Conservation (phyloP, 1,140 invertebrate genomes). For the Holotrichia oblita region DNA sequence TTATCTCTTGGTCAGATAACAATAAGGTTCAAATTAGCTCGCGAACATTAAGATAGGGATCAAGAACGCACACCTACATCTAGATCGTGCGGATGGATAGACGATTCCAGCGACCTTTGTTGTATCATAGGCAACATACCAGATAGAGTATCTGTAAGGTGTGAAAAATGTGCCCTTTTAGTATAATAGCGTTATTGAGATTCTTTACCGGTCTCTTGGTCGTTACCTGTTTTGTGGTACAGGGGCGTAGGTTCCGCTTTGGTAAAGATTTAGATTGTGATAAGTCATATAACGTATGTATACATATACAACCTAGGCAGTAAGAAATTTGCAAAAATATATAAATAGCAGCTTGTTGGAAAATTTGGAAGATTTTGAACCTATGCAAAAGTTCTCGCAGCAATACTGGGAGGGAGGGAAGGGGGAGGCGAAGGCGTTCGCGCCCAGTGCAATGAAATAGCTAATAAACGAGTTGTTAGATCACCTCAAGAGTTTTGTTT, state of each 20-base stretch:
- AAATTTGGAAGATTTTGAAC: too few species aligned
- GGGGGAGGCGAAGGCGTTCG: too few species aligned
- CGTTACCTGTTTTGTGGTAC: not conserved
- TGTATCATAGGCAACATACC: conserved; percentile 24
- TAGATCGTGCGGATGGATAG: conserved; percentile 31
- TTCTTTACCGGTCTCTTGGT: not conserved
- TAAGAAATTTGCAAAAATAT: not conserved
- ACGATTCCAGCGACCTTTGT: conserved; percentile 26
- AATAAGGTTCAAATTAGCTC: conserved; percentile 36
- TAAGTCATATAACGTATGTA: too few species aligned
- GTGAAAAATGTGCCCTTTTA: conserved; percentile 39
- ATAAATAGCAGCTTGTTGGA: too few species aligned
- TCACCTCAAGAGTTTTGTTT: too few species aligned
- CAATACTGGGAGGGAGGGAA: too few species aligned
- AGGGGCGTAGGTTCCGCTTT: not conserved
- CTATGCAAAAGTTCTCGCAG: too few species aligned
- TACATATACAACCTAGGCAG: too few species aligned
- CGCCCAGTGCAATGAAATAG: too few species aligned
- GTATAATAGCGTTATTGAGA: conserved; percentile 11
- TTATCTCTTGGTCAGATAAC: conserved; percentile 20
- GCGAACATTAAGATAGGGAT: conserved; percentile 40
- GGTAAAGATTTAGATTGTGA: not conserved
- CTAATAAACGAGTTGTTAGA: too few species aligned
- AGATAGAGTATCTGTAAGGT: conserved; percentile 35
- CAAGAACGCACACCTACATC: conserved; percentile 25